These are phyloP conservation scores for Macropus fuliginosus DNA, from an alignment of 2,797 vertebrate genomes.

Conservation along the genomic window DNA sequence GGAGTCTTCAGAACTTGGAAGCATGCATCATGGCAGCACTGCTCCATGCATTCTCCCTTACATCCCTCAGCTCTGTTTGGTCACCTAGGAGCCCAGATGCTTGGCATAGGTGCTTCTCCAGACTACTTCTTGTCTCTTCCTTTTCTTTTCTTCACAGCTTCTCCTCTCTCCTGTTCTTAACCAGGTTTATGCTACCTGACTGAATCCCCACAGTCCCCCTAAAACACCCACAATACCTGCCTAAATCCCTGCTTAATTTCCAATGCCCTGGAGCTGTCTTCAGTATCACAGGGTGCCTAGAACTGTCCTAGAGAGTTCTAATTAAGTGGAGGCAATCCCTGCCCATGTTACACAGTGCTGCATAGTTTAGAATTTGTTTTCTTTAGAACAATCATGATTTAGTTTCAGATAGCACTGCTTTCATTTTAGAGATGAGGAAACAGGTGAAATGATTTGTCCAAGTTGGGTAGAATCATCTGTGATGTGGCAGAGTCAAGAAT, in stretches of 20 bases:
- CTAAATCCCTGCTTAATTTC: too few species aligned
- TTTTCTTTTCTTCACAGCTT: not conserved
- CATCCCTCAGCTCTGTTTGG: not conserved
- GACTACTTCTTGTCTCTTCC: not conserved
- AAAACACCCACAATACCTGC: too few species aligned
- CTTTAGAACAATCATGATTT: not conserved
- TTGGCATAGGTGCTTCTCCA: not conserved
- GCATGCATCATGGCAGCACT: not conserved
- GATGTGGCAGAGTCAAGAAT: not conserved
- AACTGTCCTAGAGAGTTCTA: not conserved
- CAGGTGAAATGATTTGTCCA: too few species aligned
- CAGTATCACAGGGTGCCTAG: not conserved
- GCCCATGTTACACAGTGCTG: not conserved
- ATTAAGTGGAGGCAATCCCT: not conserved
- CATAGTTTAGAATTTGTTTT: not conserved
- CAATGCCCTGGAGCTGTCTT: not conserved
- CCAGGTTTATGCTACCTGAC: too few species aligned
- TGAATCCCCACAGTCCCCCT: too few species aligned
- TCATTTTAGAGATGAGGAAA: too few species aligned
- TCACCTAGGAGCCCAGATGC: not conserved
- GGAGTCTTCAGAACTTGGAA: not conserved
- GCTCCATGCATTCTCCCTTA: not conserved
- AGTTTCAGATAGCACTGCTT: not conserved
- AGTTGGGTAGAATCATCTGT: not conserved
- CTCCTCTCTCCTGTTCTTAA: not conserved